A percentile compares a stretch with the other conserved stretches of the same genome.
Conservation (phyloP, 2,113 vertebrate genomes). For the Eurystomus gularis region DNA sequence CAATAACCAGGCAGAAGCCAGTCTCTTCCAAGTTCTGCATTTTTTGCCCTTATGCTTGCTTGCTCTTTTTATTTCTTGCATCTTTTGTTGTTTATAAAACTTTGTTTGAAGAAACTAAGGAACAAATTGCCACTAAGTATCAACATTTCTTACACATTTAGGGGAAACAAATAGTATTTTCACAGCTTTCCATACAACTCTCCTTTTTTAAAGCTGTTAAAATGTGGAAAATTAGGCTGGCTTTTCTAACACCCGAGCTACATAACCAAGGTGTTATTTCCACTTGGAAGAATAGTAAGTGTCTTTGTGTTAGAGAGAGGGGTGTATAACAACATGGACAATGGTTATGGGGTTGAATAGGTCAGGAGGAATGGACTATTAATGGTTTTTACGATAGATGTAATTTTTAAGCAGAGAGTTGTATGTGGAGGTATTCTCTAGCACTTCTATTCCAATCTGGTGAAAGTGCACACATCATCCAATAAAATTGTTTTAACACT, state of each 20-base stretch:
- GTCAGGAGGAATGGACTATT: background rate
- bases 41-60: background rate
- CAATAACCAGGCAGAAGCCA: background rate
- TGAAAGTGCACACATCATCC: background rate
- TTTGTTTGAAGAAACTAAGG: background rate
- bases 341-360: background rate
- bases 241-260: background rate
- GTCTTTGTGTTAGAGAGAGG: background rate
- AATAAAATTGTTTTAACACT: background rate
- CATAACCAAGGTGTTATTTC: background rate
- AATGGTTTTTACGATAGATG: background rate
- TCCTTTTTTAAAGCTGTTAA: background rate
- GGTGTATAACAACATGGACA: background rate
- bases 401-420: constrained; percentile 10
- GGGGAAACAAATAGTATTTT: background rate
- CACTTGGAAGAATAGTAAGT: background rate
- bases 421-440: background rate
- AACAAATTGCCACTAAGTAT: background rate
- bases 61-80: background rate
- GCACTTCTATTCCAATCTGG: background rate
- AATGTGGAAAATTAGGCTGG: background rate
- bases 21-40: background rate
- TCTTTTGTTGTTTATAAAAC: background rate
- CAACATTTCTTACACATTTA: background rate
- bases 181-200: background rate